These are phyloP conservation scores for Oryctolagus cuniculus DNA, from an alignment of 2,113 vertebrate genomes.

Conservation along the genomic window DNA sequence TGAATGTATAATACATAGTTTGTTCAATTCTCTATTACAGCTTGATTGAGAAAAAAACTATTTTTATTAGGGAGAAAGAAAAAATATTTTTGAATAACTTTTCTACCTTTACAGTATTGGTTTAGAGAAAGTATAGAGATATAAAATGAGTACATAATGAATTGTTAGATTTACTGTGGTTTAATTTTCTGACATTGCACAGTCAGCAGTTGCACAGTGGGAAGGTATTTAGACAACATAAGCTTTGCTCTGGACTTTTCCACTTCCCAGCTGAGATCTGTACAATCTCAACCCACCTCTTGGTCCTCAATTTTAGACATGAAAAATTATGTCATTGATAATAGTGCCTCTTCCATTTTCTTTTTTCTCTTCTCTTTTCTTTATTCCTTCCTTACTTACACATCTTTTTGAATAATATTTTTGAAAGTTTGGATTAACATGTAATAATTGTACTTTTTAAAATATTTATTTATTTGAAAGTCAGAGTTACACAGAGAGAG, in stretches of 20 bases:
- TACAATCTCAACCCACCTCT: background rate
- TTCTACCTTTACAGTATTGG: slow-evolving; percentile 52
- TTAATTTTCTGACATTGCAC: slow-evolving; percentile 51
- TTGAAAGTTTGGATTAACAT: too few relatives aligned
- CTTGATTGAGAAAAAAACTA: slow-evolving; percentile 73
- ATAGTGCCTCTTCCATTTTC: background rate
- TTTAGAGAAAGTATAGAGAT: slow-evolving; percentile 69
- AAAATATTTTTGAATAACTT: slow-evolving; percentile 60
- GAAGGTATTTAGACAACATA: background rate
- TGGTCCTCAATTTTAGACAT: background rate
- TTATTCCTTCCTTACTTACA: too few relatives aligned
- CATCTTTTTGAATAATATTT: too few relatives aligned
- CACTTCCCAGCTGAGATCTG: background rate
- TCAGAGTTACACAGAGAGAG: too few relatives aligned
- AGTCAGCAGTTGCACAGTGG: background rate
- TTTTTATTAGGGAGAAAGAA: slow-evolving; percentile 73
- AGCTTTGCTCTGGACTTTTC: slow-evolving; percentile 23
- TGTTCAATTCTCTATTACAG: slow-evolving; percentile 62
- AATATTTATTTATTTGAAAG: too few relatives aligned
- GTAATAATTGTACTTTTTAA: too few relatives aligned
- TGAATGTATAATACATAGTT: slow-evolving; percentile 69
- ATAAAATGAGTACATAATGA: slow-evolving; percentile 56
- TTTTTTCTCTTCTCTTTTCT: too few relatives aligned
- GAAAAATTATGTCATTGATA: background rate
- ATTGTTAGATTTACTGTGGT: slow-evolving; percentile 43